Evolutionary conservation across 1,140 invertebrate species (phyloP).

Genomic region (Pomacea maculata): DNA sequence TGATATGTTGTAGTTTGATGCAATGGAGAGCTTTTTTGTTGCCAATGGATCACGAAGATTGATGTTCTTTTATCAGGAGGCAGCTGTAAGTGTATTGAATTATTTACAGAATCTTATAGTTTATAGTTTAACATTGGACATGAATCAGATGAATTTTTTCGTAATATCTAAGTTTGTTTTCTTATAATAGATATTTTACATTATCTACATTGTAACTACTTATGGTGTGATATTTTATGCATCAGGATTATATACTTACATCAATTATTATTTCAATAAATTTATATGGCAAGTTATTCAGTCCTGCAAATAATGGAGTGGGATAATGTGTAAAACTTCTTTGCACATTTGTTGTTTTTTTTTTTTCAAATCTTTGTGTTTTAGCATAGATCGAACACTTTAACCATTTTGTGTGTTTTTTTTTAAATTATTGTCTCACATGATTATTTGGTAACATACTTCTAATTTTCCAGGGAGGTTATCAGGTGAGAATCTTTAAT

Average conservation of each 20-base stretch:
- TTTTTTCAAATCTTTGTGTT: not conserved
- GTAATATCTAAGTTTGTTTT: conserved; percentile 1
- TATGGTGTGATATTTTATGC: not conserved
- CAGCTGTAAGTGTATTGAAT: conserved; percentile 68
- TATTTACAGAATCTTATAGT: not conserved
- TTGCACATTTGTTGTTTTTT: not conserved
- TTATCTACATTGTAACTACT: not conserved
- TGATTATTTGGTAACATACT: too few species aligned
- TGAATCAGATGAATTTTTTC: conserved; percentile 5
- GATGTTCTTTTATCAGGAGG: conserved; percentile 91
- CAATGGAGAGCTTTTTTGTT: conserved; percentile 83
- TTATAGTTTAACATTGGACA: not conserved
- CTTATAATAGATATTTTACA: not conserved
- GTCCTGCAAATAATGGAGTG: too few species aligned
- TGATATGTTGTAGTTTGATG: conserved; percentile 56
- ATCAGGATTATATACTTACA: not conserved
- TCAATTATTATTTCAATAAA: too few species aligned
- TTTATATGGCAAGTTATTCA: too few species aligned
- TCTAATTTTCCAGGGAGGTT: conserved; percentile 18
- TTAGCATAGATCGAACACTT: not conserved
- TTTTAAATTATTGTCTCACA: too few species aligned
- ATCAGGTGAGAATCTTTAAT: conserved; percentile 12
- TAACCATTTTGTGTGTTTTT: not conserved
- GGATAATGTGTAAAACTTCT: too few species aligned
- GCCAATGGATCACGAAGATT: conserved; percentile 87